Conservation (phyloP, 2,797 vertebrate genomes). For the Sebastes cheni region DNA sequence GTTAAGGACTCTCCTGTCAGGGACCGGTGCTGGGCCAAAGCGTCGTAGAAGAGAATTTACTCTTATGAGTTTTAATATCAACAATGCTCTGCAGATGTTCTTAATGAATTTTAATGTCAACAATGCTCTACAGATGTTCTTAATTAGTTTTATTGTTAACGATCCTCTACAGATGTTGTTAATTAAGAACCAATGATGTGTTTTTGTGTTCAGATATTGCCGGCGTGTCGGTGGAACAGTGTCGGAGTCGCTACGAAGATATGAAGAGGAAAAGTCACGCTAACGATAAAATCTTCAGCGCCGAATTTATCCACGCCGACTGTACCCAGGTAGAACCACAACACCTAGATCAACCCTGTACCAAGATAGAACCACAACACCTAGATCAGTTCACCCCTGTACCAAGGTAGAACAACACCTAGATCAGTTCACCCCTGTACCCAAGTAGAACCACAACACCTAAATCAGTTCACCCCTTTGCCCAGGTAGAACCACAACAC, state of each 20-base stretch:
- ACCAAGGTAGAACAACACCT: background rate
- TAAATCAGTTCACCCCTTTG: background rate
- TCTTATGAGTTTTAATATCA: too few species aligned
- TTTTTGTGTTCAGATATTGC: constrained; percentile 87
- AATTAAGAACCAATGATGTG: background rate
- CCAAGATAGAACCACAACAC: background rate
- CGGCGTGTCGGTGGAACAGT: constrained; percentile 93
- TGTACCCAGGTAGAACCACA: constrained; percentile 85
- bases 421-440: background rate
- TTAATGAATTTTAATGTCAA: too few species aligned
- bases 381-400: background rate
- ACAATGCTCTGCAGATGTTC: too few species aligned
- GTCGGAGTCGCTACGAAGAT: constrained; percentile 90
- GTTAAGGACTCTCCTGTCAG: too few species aligned
- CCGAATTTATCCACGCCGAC: constrained; percentile 95
- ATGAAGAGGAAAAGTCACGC: constrained; percentile 87
- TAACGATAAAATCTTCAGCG: constrained; percentile 87
- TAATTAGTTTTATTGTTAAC: too few species aligned
- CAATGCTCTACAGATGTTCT: too few species aligned
- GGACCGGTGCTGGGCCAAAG: too few species aligned
- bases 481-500: background rate
- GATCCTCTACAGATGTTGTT: too few species aligned
- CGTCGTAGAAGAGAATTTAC: too few species aligned
- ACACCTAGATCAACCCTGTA: background rate
- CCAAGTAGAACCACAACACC: background rate